These are phyloP conservation scores for Orchesella flavescens DNA, from an alignment of 2,888 invertebrate genomes.

Conservation along the genomic window DNA sequence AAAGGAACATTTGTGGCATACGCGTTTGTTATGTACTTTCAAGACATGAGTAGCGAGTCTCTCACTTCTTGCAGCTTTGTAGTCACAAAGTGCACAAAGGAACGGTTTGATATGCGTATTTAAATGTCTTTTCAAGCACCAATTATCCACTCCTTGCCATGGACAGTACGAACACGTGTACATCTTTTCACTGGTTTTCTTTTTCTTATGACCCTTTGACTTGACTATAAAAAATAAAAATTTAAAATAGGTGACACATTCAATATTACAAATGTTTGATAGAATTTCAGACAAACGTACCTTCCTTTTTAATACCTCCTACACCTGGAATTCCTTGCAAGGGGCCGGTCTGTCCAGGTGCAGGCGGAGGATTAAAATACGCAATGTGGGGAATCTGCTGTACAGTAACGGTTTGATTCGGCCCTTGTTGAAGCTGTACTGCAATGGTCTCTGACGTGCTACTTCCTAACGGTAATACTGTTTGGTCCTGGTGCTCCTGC, in stretches of 20 bases:
- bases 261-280: no score
- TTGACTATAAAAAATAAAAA: slow-evolving; percentile 60
- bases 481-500: slow-evolving; percentile 6
- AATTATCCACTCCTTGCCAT: slow-evolving; percentile 89
- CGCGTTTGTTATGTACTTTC: slow-evolving; percentile 92
- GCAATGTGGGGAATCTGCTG: slow-evolving; percentile 71
- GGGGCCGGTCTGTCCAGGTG: slow-evolving; percentile 68
- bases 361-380: slow-evolving; percentile 69
- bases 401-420: slow-evolving; percentile 54
- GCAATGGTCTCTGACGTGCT: slow-evolving; percentile 36
- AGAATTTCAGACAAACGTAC: slow-evolving; percentile 39
- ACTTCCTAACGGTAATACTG: not conserved
- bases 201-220: slow-evolving; percentile 74
- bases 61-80: slow-evolving; percentile 93
- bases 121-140: slow-evolving; percentile 92
- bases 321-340: slow-evolving; percentile 69
- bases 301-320: slow-evolving; percentile 70
- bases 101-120: slow-evolving; percentile 95
- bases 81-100: slow-evolving; percentile 91
- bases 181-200: slow-evolving; percentile 79
- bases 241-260: no score
- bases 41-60: slow-evolving; percentile 90
- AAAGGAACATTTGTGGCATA: slow-evolving; percentile 91
- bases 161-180: slow-evolving; percentile 92
- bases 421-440: slow-evolving; percentile 40